Conservation (phyloP, 1,140 invertebrate genomes). For the Vanessa tameamea region DNA sequence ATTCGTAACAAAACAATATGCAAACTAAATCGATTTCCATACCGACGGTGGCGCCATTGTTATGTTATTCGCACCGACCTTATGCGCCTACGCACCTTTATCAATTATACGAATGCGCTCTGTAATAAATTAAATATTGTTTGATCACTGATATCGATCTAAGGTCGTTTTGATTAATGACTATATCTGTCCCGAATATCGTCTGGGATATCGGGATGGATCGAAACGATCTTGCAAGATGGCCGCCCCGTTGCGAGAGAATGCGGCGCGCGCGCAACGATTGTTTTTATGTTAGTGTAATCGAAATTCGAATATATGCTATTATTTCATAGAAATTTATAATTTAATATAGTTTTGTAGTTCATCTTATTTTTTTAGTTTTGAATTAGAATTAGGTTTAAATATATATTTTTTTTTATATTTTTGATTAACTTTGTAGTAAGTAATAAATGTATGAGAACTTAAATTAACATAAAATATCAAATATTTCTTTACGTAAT, state of each 20-base stretch:
- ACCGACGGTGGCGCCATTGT: constrained; percentile 69
- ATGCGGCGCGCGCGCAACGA: constrained; percentile 49
- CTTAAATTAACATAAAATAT: no score
- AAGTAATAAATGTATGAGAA: no score
- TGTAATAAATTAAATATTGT: constrained; percentile 76
- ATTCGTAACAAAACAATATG: constrained; percentile 52
- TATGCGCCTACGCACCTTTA: constrained; percentile 69
- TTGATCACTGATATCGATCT: constrained; percentile 72
- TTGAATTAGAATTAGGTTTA: no score
- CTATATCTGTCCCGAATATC: constrained; percentile 63
- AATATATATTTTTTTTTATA: no score
- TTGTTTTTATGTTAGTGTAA: constrained; percentile 11
- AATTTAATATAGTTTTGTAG: neutral
- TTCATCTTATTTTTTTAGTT: neutral
- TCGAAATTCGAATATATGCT: neutral
- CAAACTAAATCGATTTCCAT: constrained; percentile 59
- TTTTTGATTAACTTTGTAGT: no score
- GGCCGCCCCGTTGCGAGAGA: constrained; percentile 67
- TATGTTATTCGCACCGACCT: constrained; percentile 59
- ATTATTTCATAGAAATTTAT: neutral
- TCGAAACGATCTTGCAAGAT: constrained; percentile 67
- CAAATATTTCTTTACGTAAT: no score
- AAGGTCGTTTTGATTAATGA: constrained; percentile 73
- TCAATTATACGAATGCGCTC: constrained; percentile 60
- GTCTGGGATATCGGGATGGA: constrained; percentile 49